Evolutionary conservation across 2,888 invertebrate genomes (phyloP).

Genomic region (Drosophila kanekoi): DNA sequence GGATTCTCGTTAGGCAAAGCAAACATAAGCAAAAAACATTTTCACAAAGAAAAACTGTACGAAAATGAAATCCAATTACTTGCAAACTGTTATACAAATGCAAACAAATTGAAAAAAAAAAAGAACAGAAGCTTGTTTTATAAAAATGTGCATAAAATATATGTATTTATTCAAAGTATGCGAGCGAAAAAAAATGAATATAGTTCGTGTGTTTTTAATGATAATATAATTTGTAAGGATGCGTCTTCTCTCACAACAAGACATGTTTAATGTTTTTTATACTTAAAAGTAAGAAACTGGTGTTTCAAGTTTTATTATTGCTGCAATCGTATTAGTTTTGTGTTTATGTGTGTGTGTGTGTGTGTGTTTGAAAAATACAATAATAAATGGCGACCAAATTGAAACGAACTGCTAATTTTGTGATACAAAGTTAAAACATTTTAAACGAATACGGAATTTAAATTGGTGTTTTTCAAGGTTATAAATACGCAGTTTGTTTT

Average conservation of each 20-base stretch:
- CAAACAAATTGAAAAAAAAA: constrained; percentile 10
- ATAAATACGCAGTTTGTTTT: constrained; percentile 7
- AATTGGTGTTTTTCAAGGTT: constrained; percentile 4
- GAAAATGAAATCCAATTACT: constrained; percentile 12
- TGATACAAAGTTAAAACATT: constrained; percentile 18
- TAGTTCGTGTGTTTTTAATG: constrained; percentile 29
- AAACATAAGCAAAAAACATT: constrained; percentile 21
- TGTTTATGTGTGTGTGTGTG: too few relatives aligned
- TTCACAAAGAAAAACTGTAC: constrained; percentile 16
- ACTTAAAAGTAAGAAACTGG: constrained; percentile 31
- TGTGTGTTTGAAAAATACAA: constrained; percentile 16
- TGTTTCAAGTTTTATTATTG: constrained; percentile 30
- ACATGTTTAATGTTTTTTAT: constrained; percentile 15
- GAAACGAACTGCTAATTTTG: constrained; percentile 17
- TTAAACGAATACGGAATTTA: constrained; percentile 27
- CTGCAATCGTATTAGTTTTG: constrained; percentile 4
- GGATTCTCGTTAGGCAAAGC: constrained; percentile 9
- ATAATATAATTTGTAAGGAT: constrained; percentile 37
- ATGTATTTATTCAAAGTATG: constrained; percentile 57
- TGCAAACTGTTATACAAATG: constrained; percentile 44
- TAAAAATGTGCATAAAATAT: constrained; percentile 59
- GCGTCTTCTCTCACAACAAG: constrained; percentile 36
- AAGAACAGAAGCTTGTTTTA: constrained; percentile 20
- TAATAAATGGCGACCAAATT: constrained; percentile 19
- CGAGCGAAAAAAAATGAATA: constrained; percentile 29